Base-by-base conservation (phyloP, 2,113 vertebrate genomes). In the Silurus glanis region DNA sequence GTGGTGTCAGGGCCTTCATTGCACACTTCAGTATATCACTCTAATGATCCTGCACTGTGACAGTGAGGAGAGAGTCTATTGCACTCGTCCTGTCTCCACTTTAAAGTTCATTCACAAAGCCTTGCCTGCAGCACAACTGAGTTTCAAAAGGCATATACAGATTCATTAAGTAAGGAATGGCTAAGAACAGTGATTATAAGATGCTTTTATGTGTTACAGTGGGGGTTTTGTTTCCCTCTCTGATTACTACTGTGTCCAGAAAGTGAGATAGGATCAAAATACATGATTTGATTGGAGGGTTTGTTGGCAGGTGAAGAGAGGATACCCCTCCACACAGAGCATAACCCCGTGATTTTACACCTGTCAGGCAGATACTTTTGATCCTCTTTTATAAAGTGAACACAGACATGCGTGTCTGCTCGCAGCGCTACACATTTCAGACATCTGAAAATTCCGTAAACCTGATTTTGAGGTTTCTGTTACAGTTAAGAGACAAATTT, bases 401-500 rank as follows among this genome's bases (percentile, higher is more conserved):
- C 79, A 84, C 86, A 79, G 49, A 64, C 78, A 56, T 56, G 21
- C 80, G 67, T 25, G 23, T 45, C 47, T 9, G 49, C 49, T 55
- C 75, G 8, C 5, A 85, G 37, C 45, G 17, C 16, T 21, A 47
- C 55, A 55, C 62, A 61, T 86, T 72, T 45, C 53, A 53, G 19
- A 80, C 75, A 69, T 71, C 21, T 71, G 49, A 80, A 45, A 45
- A 61, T 19, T 79, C 89, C 88, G 87, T 92, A 45, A 82, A 23
- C 82, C 74, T 91, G 76, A 49, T 78, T 91, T 87, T 85, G 67
- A 79, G 23, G 28, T 66, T 75, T 76, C 21, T 80, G 51, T 58
- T 45, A 69, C 8, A n/a, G 55, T 59, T 49, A 80, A 80, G 10
- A 23, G 16, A 66, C 12, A 25, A 58, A 67, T 85, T 66, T 67